phyloP scores from a whole-genome alignment of 2,797 vertebrate species.

The Trematomus bernacchii region DNA sequence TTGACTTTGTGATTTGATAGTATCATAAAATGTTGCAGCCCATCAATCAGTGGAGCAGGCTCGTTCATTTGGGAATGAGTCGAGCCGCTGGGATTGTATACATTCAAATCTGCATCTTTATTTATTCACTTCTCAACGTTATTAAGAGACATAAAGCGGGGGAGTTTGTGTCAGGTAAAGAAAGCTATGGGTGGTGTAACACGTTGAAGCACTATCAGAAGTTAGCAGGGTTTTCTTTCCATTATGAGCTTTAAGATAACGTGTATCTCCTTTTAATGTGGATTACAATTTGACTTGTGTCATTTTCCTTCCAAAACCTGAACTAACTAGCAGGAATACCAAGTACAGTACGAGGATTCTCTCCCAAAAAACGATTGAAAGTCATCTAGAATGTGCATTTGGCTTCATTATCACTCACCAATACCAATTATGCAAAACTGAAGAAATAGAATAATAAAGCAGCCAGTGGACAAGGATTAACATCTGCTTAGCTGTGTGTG shows the following conservation, averaged over 20 bases:
- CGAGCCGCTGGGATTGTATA: slow-evolving; percentile 14
- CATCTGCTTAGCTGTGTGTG: slow-evolving; percentile 20
- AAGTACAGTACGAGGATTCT: neutral
- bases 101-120: slow-evolving; percentile 21
- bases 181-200: no score
- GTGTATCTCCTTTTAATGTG: neutral
- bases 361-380: neutral
- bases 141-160: neutral
- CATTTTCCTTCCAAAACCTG: neutral
- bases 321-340: neutral
- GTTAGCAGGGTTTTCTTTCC: no score
- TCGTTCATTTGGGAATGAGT: slow-evolving; percentile 23
- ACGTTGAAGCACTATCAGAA: no score
- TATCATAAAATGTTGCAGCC: slow-evolving; percentile 32
- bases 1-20: slow-evolving; percentile 39
- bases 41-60: slow-evolving; percentile 52
- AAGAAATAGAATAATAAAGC: neutral
- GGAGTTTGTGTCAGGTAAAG: neutral
- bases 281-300: neutral
- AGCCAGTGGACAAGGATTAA: slow-evolving; percentile 18
- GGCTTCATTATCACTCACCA: slow-evolving; percentile 7
- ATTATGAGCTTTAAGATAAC: neutral
- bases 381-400: slow-evolving; percentile 1
- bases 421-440: neutral
- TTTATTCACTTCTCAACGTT: neutral